Base-by-base conservation (phyloP, 2,888 invertebrate genomes). In the Cacoxenus indagator region DNA sequence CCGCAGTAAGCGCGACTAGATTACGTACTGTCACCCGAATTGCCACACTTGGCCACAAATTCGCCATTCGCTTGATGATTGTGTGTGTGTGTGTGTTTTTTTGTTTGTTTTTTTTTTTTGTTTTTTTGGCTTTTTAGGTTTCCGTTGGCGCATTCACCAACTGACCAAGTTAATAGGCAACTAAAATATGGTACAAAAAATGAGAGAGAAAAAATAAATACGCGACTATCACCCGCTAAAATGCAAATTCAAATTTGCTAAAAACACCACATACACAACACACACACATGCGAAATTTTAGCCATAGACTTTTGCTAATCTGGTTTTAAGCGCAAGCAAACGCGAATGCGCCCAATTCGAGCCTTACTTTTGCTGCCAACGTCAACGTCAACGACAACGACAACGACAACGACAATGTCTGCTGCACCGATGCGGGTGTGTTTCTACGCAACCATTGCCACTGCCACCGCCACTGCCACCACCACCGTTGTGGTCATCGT, bases 241-340 rank as follows among this genome's bases (percentile, higher is more conserved):
- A 81, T 81, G 82, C 81, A 81, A 84, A 84, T 85, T 83, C 78
- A 84, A 83, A 82, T 83, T 84, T 82, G 81, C 76, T 78, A 64
- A 69, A 59, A 75, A 72, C 74, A 46, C 69, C 55, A 55, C 24
- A 55, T 17, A 62, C 17, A 51, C 51, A 68, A 71, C 64, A 61
- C 67, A 68, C 57, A 14, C 27, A 31, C 24, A 37, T 4, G 43
- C 70, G 43, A 84, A 77, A 84, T 83, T 83, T 64, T 80, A 80
- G 83, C 76, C 84, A 76, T 75, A 73, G 81, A 78, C 81, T 79
- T 84, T 77, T 79, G 77, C 84, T 83, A 83, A 83, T 83, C 82
- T 84, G 85, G 82, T 83, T 83, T 83, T 84, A 84, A 84, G 74
- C 80, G 77, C 17, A 48, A 48, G 14, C 11, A 26, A 55, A 55